These are phyloP conservation scores for Amphipoea oculea DNA, from an alignment of 2,888 invertebrate species.

Conservation along the genomic window DNA sequence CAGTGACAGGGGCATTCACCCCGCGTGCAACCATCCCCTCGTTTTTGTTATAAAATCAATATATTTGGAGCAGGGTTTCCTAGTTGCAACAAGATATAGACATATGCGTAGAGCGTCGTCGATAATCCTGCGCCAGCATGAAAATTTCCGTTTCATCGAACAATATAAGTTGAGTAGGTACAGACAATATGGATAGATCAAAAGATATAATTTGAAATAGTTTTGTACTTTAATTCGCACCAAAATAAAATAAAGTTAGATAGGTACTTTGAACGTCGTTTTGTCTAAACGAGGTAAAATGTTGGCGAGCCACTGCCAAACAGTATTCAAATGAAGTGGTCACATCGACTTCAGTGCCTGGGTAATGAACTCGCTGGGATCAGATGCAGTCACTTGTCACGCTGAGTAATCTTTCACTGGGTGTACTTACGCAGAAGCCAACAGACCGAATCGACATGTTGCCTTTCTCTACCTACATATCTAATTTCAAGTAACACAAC, in stretches of 20 bases:
- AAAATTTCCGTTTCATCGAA: conserved; percentile 9
- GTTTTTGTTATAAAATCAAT: conserved; percentile 90
- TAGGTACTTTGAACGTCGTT: conserved; percentile 1
- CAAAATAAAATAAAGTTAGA: conserved; percentile 3
- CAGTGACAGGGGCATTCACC: conserved; percentile 89
- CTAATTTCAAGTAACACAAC: conserved; percentile 52
- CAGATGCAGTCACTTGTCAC: conserved; percentile 59
- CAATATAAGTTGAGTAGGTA: not conserved
- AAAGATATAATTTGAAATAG: not conserved
- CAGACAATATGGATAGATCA: not conserved
- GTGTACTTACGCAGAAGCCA: conserved; percentile 42
- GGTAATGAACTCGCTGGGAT: conserved; percentile 56
- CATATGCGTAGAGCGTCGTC: conserved; percentile 58
- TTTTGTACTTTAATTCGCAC: not conserved
- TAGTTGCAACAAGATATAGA: conserved; percentile 76
- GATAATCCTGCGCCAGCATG: conserved; percentile 23
- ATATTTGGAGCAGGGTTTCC: conserved; percentile 84
- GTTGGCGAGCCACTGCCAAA: conserved; percentile 36
- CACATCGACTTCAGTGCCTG: conserved; percentile 40
- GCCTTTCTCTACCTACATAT: conserved; percentile 60
- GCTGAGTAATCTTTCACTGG: conserved; percentile 55
- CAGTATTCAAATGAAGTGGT: conserved; percentile 65
- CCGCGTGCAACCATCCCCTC: conserved; percentile 88
- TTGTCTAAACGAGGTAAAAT: conserved; percentile 30
- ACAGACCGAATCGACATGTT: conserved; percentile 58